Base-by-base conservation (phyloP, 2,888 invertebrate genomes). In the Pheosia tremula region DNA sequence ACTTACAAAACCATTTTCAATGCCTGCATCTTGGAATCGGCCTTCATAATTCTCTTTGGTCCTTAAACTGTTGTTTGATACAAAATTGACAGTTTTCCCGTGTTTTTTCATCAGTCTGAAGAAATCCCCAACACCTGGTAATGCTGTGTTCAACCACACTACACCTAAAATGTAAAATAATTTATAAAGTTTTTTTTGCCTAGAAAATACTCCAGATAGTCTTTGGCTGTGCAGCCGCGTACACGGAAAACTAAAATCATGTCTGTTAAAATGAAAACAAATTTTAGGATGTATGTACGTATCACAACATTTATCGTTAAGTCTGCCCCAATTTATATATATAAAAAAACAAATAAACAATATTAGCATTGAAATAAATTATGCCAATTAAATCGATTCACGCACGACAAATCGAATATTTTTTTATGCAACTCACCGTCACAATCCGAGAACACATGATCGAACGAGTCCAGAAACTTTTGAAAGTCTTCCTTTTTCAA, bases 381-480 rank as follows among this genome's bases (percentile, higher is more conserved):
- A 24, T 24, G 0, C 24, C 24, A 24, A 24, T 24, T 24, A 24
- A 24, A 47, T 47, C 4, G 47, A n/a, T n/a, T 5, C 3, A n/a
- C n/a, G n/a, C 10, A 10, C 4, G 11, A 11, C 10, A n/a, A 11
- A 47, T n/a, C 47, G 9, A 7, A 11, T 3, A 41, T 7, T 5
- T 41, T 7, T 41, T 37, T 39, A 64, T 53, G 56, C 43, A 67
- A 87, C 94, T 86, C 83, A 96, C 97, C 97, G 85, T 97, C 97
- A 82, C 97, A 97, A 82, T 97, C 97, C 55, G 96, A 96, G 64
- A 97, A 94, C 58, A 97, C 95, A 72, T 96, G 95, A 80, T 97
- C 97, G 72, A 97, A 95, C 2, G 95, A 95, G 70, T 95, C 89
- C 9, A 97, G 68, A 74, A 95, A 95, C 63, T 83, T 78, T 68